phyloP scores from a whole-genome alignment of 1,140 invertebrate species.

The Glossosoma conforme region DNA sequence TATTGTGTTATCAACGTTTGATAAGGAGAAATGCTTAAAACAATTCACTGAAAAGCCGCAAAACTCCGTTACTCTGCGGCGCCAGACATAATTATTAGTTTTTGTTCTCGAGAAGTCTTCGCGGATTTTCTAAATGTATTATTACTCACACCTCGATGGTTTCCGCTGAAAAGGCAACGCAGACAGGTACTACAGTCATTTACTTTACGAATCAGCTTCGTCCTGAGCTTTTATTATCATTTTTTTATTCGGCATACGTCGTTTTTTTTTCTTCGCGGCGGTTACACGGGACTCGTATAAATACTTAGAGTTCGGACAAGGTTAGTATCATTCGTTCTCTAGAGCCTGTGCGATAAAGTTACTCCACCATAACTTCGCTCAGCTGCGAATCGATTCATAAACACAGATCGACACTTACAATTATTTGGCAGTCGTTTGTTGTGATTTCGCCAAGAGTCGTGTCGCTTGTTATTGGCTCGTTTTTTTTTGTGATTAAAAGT shows the following conservation, averaged over 20 bases:
- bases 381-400: too few species aligned
- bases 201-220: not conserved
- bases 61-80: not conserved
- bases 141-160: not conserved
- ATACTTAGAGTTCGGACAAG: slow-evolving; percentile 24
- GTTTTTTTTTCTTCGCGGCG: slow-evolving; percentile 15
- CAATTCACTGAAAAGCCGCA: slow-evolving; percentile 8
- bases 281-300: slow-evolving; percentile 18
- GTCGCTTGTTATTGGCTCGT: too few species aligned
- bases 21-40: too few species aligned
- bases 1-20: too few species aligned
- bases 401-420: too few species aligned
- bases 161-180: not conserved
- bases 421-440: not conserved
- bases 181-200: too few species aligned
- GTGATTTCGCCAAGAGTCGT: too few species aligned
- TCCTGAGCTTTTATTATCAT: slow-evolving; percentile 16
- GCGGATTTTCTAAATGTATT: slow-evolving; percentile 20
- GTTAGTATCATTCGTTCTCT: slow-evolving; percentile 28
- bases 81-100: not conserved
- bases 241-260: slow-evolving; percentile 22
- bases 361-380: not conserved
- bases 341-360: slow-evolving; percentile 15
- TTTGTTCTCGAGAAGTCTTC: slow-evolving; percentile 19
- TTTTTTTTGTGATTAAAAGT: too few species aligned